phyloP scores from a whole-genome alignment of 2,797 vertebrate genomes.

The Poecilia wingei region DNA sequence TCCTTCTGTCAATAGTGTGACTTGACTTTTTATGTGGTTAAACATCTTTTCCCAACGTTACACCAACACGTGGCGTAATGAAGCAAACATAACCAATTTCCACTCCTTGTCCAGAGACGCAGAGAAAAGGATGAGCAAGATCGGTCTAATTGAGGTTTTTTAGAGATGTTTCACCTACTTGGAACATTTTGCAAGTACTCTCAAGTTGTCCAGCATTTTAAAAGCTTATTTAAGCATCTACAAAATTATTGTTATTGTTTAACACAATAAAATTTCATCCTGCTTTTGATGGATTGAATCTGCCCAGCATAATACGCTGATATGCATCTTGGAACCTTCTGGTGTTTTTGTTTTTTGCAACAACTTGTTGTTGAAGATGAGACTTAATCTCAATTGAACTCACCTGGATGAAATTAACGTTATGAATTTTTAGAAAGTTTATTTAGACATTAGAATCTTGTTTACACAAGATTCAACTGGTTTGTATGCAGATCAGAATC shows the following conservation, averaged over 20 bases:
- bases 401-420: neutral
- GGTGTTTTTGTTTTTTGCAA: neutral
- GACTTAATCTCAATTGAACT: neutral
- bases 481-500: neutral
- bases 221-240: neutral
- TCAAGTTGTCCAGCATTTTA: neutral
- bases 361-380: neutral
- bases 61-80: neutral
- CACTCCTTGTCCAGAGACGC: neutral
- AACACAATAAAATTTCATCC: neutral
- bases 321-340: neutral
- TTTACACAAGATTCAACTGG: neutral
- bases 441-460: neutral
- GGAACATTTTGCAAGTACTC: neutral
- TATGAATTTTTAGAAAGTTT: neutral
- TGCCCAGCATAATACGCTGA: no score
- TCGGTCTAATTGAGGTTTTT: neutral
- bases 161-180: neutral
- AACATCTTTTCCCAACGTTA: neutral
- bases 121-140: neutral
- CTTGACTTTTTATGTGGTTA: neutral
- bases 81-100: neutral
- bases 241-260: neutral
- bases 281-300: no score
- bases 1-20: neutral